phyloP scores from a whole-genome alignment of 2,797 vertebrate species.

The Halcyon leucocephala region DNA sequence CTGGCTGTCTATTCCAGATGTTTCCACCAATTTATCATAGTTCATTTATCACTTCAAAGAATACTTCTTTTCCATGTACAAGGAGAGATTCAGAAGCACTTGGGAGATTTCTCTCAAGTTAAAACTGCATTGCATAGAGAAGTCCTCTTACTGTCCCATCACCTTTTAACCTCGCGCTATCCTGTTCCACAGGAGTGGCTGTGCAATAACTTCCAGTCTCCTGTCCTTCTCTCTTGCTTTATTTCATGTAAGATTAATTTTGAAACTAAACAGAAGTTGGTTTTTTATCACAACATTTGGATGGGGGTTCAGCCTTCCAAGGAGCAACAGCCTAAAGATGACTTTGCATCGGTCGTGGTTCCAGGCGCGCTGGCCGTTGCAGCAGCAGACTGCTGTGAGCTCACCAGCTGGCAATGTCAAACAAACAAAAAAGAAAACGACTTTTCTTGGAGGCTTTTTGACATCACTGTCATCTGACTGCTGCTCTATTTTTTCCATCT shows the following conservation, averaged over 20 bases:
- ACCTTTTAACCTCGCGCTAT: not conserved
- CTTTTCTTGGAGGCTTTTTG: not conserved
- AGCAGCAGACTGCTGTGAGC: not conserved
- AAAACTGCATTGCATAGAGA: not conserved
- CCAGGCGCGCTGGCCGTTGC: not conserved
- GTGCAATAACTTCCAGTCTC: not conserved
- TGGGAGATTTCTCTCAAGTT: not conserved
- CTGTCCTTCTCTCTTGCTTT: not conserved
- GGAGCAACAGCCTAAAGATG: rapidly evolving
- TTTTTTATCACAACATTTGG: not conserved
- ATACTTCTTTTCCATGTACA: not conserved
- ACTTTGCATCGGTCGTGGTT: not conserved
- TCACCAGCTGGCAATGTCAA: not conserved
- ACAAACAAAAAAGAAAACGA: not conserved
- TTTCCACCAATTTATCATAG: not conserved
- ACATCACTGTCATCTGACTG: not conserved
- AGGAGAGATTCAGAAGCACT: not conserved
- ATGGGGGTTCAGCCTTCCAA: not conserved
- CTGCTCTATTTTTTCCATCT: not conserved
- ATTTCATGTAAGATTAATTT: not conserved
- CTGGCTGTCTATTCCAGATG: not conserved
- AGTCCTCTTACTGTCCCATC: not conserved
- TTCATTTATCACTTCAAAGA: not conserved
- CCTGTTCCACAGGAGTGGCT: not conserved
- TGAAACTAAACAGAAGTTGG: not conserved